phyloP scores from a whole-genome alignment of 2,888 invertebrate genomes.

The Pterostichus madidus region DNA sequence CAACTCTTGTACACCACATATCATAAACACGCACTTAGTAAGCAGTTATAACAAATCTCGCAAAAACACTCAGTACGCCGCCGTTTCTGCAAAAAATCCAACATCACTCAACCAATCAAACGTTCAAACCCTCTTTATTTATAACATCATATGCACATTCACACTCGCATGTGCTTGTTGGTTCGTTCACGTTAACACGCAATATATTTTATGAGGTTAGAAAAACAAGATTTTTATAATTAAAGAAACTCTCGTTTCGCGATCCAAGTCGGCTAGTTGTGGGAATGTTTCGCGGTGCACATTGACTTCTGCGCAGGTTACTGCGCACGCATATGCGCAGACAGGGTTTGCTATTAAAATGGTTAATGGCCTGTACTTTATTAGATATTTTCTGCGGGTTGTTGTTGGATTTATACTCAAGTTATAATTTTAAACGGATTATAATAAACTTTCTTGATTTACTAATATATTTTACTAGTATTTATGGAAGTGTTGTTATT shows the following conservation, averaged over 20 bases:
- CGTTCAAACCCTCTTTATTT: constrained; percentile 20
- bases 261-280: not conserved
- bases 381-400: constrained; percentile 12
- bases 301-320: not conserved
- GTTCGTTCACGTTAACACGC: not conserved
- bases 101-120: constrained; percentile 36
- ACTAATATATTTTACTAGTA: no score
- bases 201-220: constrained; percentile 37
- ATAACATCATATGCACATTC: constrained; percentile 9
- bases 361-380: constrained; percentile 6
- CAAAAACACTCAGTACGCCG: constrained; percentile 34
- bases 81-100: not conserved
- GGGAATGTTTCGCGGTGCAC: not conserved
- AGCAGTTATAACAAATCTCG: constrained; percentile 36
- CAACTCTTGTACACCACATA: constrained; percentile 9
- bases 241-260: constrained; percentile 16
- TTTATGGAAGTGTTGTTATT: no score
- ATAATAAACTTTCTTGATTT: no score
- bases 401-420: not conserved
- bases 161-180: constrained; percentile 10
- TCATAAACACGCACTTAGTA: constrained; percentile 36
- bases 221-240: constrained; percentile 16
- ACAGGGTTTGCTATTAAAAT: not conserved
- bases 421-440: no score
- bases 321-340: not conserved